Percentiles rank a stretch among this genome's conserved stretches.
phyloP scores from a whole-genome alignment of 2,797 vertebrate species.

The Melanotaenia boesemani region DNA sequence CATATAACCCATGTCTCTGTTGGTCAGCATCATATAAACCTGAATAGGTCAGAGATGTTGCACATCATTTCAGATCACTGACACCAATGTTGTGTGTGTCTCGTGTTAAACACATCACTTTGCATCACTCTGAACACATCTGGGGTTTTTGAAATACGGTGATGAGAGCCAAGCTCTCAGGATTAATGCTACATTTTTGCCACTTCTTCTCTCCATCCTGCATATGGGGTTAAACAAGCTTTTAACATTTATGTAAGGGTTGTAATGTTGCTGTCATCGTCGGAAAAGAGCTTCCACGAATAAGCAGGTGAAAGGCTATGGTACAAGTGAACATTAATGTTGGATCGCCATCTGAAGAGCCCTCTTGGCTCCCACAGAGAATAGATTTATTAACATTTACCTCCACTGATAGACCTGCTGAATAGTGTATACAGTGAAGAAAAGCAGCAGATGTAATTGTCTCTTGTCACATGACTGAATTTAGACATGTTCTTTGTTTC shows the following conservation, averaged over 20 bases:
- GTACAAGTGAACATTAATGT: constrained; percentile 54
- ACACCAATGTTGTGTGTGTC: constrained; percentile 30
- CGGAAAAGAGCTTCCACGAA: constrained; percentile 58
- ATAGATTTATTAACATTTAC: constrained; percentile 64
- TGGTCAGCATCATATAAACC: constrained; percentile 50
- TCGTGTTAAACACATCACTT: constrained; percentile 23
- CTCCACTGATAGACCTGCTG: constrained; percentile 29
- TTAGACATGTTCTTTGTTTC: constrained; percentile 1
- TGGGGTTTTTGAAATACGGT: constrained; percentile 17
- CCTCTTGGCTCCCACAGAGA: constrained; percentile 59
- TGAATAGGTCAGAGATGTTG: constrained; percentile 67
- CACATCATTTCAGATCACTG: constrained; percentile 45
- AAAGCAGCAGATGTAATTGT: constrained; percentile 8
- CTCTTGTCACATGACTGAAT: constrained; percentile 19
- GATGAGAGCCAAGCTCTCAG: constrained; percentile 28
- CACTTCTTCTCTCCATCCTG: constrained; percentile 41
- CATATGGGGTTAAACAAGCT: constrained; percentile 66
- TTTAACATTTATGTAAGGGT: constrained; percentile 65
- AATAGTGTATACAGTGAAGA: constrained; percentile 29
- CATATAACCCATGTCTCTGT: constrained; percentile 47
- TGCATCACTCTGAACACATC: constrained; percentile 23
- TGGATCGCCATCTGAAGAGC: constrained; percentile 59
- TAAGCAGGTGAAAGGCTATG: constrained; percentile 59
- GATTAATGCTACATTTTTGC: constrained; percentile 33
- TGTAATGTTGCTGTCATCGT: constrained; percentile 62